These are phyloP conservation scores for Myiopsitta monachus DNA, from an alignment of 2,113 vertebrate species.

Conservation along the genomic window DNA sequence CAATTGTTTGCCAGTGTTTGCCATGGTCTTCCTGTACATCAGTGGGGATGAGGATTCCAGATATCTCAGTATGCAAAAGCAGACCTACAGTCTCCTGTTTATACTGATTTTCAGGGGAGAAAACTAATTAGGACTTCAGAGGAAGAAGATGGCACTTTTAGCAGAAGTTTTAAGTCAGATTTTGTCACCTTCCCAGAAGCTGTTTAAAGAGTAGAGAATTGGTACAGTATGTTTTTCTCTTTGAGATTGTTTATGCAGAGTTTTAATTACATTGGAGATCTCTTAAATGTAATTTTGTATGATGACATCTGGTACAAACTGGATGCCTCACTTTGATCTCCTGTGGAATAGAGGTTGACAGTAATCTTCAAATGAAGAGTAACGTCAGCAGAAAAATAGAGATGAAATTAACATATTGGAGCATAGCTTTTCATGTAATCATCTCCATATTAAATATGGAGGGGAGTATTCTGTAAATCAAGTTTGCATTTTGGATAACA, in stretches of 20 bases:
- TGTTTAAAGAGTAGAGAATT: neutral
- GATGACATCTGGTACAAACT: constrained; percentile 44
- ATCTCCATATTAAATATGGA: constrained; percentile 30
- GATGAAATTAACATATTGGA: constrained; percentile 48
- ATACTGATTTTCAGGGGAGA: neutral
- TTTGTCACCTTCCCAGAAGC: constrained; percentile 2
- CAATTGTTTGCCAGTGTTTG: neutral
- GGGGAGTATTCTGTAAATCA: constrained; percentile 14
- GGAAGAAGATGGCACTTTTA: neutral
- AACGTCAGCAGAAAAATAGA: constrained; percentile 61
- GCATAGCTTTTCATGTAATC: constrained; percentile 23
- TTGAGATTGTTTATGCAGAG: neutral
- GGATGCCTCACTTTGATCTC: constrained; percentile 45
- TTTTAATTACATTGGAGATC: constrained; percentile 34
- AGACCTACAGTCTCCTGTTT: neutral
- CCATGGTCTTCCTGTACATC: neutral
- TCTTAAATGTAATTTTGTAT: constrained; percentile 38
- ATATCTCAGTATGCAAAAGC: neutral
- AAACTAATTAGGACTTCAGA: constrained; percentile 30
- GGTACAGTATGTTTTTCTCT: neutral
- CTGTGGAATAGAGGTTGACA: constrained; percentile 19
- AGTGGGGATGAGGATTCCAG: neutral
- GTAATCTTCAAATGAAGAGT: constrained; percentile 53
- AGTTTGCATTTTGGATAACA: neutral
- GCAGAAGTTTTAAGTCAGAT: neutral